phyloP scores from a whole-genome alignment of 2,797 vertebrate species.

The Gymnoscopelus microlampas region DNA sequence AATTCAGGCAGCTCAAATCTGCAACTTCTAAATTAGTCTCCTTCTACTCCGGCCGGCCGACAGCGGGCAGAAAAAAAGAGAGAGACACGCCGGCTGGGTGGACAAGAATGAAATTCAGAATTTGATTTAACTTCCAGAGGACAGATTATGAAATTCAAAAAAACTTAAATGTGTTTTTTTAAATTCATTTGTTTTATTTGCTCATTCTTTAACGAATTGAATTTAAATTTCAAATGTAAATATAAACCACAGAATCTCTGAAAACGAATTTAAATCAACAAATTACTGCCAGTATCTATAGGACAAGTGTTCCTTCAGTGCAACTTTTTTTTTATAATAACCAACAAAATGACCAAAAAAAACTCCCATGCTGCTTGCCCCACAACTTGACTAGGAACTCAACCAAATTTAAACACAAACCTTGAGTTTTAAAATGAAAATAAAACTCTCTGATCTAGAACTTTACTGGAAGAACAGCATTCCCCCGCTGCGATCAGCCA shows the following conservation, averaged over 20 bases:
- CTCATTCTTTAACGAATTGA: conserved; percentile 1
- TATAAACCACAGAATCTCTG: neutral
- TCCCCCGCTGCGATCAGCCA: conserved; percentile 60
- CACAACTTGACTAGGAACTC: conserved; percentile 25
- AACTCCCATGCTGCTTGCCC: neutral
- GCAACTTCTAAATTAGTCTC: conserved; percentile 99
- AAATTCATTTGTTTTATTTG: neutral
- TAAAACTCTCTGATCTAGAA: conserved; percentile 32
- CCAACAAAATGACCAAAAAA: conserved; percentile 6
- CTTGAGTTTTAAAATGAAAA: conserved; percentile 37
- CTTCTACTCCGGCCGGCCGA: conserved; percentile 78
- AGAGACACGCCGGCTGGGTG: conserved; percentile 27
- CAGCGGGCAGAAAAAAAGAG: conserved; percentile 58
- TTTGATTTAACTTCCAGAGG: too few relatives aligned
- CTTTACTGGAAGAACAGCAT: conserved; percentile 47
- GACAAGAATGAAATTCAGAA: conserved; percentile 26
- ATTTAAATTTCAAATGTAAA: neutral
- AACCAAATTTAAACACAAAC: conserved; percentile 15
- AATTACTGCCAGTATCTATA: neutral
- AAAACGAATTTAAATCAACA: neutral
- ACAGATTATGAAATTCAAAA: conserved; percentile 5
- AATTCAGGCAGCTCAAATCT: conserved; percentile 99
- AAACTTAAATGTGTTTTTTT: conserved; percentile 13
- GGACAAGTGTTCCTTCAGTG: neutral
- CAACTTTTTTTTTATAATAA: conserved; percentile 9